Base-by-base conservation (phyloP, 2,797 vertebrate species). In the Calcarius lapponicus region DNA sequence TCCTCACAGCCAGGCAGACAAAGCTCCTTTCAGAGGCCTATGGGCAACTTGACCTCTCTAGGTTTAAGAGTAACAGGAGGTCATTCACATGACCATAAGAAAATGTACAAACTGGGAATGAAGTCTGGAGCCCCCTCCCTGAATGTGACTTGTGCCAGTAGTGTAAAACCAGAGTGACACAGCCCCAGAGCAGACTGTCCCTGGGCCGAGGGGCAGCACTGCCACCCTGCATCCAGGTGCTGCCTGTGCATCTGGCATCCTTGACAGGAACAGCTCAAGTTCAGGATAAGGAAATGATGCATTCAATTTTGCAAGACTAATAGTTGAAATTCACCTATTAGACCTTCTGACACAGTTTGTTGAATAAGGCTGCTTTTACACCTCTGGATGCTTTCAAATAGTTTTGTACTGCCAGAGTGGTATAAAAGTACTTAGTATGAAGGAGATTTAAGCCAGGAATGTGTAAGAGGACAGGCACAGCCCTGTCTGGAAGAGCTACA, bases 121-220 rank as follows among this genome's bases (percentile, higher is more conserved):
- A 62, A 65, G n/a, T 25, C 58, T 85, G 87, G 34, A 73, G 17
- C 5, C 25, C 26, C 7, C 21, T 32, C 57, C 42, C 18, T 4
- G 4, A 3, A 38, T 15, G 13, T 17, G 40, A 45, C 26, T 65
- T 61, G 14, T 4, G 2, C 5, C 42, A 38, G 58, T 2, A 34
- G 58, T 6, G 15, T 31, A 38, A 78, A 74, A 78, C 10, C n/a
- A 40, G n/a, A 4, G 20, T 31, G 51, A 75, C 19, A 53, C 29
- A 62, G 66, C 38, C 32, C 34, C 6, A 0, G 50, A 57, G 61
- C 0, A 2, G 51, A 47, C 38, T 1, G 0, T 53, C 31, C 45
- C 22, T 66, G 0, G 4, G 45, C 57, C 1, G 5, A 87, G 50
- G 36, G 57, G 61, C 64, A 79, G 50, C 78, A 83, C 43, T 69